These are phyloP conservation scores for Rutilus rutilus DNA, from an alignment of 2,113 vertebrate genomes.

Conservation along the genomic window DNA sequence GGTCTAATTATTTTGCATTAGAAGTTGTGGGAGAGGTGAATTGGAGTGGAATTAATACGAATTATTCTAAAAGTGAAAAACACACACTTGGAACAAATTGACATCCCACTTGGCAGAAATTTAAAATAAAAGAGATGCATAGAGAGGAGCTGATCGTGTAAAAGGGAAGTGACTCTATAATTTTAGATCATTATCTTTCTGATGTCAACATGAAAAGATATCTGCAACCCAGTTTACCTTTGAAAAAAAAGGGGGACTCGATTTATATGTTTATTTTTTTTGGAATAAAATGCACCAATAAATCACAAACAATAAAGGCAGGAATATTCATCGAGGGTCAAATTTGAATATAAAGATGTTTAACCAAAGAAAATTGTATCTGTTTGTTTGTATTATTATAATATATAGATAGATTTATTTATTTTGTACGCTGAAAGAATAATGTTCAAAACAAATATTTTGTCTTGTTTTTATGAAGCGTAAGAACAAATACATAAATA, in stretches of 20 bases:
- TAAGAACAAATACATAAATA: no score
- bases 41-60: slow-evolving; percentile 37
- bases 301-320: neutral
- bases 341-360: neutral
- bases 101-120: slow-evolving; percentile 25
- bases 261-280: neutral
- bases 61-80: slow-evolving; percentile 30
- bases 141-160: neutral
- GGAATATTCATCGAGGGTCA: neutral
- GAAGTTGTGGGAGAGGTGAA: slow-evolving; percentile 24
- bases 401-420: neutral
- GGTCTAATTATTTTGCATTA: slow-evolving; percentile 52
- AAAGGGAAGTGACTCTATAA: slow-evolving; percentile 12
- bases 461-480: no score
- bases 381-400: neutral
- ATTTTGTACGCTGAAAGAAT: no score
- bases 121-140: slow-evolving; percentile 14
- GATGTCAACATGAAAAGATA: neutral
- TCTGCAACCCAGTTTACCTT: neutral
- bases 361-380: no score
- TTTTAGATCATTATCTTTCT: slow-evolving; percentile 29
- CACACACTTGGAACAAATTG: slow-evolving; percentile 23
- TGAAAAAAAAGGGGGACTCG: neutral
- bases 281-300: neutral
- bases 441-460: no score